Percentiles rank a stretch among this genome's conserved stretches.
Conservation (phyloP, 2,797 vertebrate genomes). For the Cetoscarus ocellatus region DNA sequence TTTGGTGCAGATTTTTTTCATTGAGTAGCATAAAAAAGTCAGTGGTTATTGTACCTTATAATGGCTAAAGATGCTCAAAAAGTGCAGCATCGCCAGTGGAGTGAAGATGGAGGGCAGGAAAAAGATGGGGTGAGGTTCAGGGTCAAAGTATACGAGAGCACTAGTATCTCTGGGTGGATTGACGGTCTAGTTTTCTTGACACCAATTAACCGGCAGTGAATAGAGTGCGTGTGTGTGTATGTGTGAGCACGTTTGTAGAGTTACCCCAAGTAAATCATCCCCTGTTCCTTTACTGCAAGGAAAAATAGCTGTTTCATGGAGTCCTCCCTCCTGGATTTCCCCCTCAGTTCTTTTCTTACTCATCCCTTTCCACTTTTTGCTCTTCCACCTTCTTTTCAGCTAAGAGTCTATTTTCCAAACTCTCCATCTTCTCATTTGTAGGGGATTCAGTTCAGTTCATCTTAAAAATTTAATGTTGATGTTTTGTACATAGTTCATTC, state of each 20-base stretch:
- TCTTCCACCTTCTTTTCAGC: background rate
- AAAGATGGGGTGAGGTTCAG: constrained; percentile 27
- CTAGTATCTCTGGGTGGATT: constrained; percentile 49
- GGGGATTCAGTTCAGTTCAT: background rate
- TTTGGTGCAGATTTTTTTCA: constrained; percentile 6
- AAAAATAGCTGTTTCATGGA: constrained; percentile 41
- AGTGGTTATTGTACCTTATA: constrained; percentile 19
- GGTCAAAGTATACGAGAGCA: constrained; percentile 27
- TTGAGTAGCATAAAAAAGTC: constrained; percentile 3
- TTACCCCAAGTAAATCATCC: constrained; percentile 40
- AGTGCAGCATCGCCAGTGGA: constrained; percentile 29
- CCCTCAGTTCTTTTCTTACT: background rate
- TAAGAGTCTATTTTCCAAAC: background rate
- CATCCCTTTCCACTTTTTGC: background rate
- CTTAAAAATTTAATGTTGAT: constrained; percentile 5
- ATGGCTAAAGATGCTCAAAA: constrained; percentile 25
- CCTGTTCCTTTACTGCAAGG: constrained; percentile 39
- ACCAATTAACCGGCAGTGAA: constrained; percentile 58
- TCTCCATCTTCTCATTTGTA: too few species aligned
- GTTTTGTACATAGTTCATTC: background rate
- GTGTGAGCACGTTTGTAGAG: constrained; percentile 31
- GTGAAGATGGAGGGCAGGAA: constrained; percentile 32
- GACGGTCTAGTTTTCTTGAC: constrained; percentile 53
- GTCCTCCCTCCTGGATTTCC: constrained; percentile 25
- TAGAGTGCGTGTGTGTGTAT: constrained; percentile 33